Evolutionary conservation across 2,888 invertebrate species (phyloP), one percentile per base, ranked within the genome.

Genomic region (Ophioninae sp.): DNA sequence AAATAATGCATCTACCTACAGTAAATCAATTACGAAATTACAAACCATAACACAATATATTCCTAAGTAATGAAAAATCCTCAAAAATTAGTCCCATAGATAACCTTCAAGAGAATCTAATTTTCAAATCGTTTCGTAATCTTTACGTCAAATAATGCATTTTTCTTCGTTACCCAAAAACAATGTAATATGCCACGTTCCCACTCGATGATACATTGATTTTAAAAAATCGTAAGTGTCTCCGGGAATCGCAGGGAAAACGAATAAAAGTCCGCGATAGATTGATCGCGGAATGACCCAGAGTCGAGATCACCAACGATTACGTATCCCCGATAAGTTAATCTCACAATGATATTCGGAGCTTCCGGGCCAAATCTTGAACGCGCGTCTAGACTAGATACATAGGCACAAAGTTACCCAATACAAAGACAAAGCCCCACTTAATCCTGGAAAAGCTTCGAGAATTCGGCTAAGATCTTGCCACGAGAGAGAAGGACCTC

Each of bases 361-460:
- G 44, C 21, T 62, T 73, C 44, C 41, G 73, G 30, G 73, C 61
- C 21, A 44, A 62, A 64, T 50, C 8, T 50, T 10, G 50, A 17
- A 50, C 23, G 20, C n/a, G 20, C 39, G 50, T 70, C 64, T 64
- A 17, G 21, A 72, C 21, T 3, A 20, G 13, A 72, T n/a, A n/a
- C n/a, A 1, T 3, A n/a, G 17, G 41, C 41, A 21, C 59, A 41
- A 41, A 37, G 37, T 39, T 50, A 10, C 39, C 37, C 20, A 20
- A 10, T 39, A 62, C 59, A 21, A 41, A 59, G 41, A 50, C 44
- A 67, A 56, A 69, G 39, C 5, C 5, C 21, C 7, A 57, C 57
- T 76, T 76, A 76, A 76, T 76, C 76, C 76, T 7, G 17, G 50
- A 17, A 20, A 17, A 67, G 75, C n/a, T 67, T 59, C 21, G 79